These are phyloP conservation scores for Therioaphis trifolii DNA, from an alignment of 2,888 invertebrate species.

Conservation along the genomic window DNA sequence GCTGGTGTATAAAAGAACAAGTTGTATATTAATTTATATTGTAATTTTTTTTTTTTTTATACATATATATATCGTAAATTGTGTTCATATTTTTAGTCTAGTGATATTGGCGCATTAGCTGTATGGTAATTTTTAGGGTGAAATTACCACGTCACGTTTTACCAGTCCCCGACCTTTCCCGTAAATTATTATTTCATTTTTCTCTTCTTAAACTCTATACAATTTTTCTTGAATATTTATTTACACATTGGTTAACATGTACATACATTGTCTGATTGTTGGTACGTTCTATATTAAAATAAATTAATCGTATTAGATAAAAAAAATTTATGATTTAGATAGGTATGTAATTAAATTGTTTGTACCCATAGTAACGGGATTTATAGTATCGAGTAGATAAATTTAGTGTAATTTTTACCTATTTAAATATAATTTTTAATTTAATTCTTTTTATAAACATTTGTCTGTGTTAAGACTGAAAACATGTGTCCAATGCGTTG, in stretches of 20 bases:
- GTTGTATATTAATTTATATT: not conserved
- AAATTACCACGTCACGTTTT: constrained; percentile 33
- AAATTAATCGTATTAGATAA: constrained; percentile 68
- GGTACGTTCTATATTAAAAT: constrained; percentile 67
- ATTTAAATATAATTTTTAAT: constrained; percentile 30
- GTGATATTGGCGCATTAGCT: constrained; percentile 34
- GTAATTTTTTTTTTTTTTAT: constrained; percentile 34
- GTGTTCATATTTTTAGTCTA: constrained; percentile 52
- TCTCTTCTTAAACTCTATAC: not conserved
- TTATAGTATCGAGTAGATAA: constrained; percentile 41
- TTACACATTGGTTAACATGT: constrained; percentile 1
- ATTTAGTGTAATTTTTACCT: constrained; percentile 44
- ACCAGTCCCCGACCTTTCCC: constrained; percentile 5
- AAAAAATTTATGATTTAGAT: constrained; percentile 31
- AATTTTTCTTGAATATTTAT: not conserved
- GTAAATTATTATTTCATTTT: not conserved
- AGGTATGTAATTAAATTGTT: constrained; percentile 38
- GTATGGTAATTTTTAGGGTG: constrained; percentile 33
- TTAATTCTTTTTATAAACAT: not conserved
- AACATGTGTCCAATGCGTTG: constrained; percentile 33
- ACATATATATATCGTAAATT: constrained; percentile 32
- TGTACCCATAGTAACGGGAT: constrained; percentile 27
- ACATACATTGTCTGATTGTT: not conserved
- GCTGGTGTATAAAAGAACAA: constrained; percentile 35
- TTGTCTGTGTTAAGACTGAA: constrained; percentile 52